Conservation (phyloP, 2,888 invertebrate species). For the Frankliniella fusca region DNA sequence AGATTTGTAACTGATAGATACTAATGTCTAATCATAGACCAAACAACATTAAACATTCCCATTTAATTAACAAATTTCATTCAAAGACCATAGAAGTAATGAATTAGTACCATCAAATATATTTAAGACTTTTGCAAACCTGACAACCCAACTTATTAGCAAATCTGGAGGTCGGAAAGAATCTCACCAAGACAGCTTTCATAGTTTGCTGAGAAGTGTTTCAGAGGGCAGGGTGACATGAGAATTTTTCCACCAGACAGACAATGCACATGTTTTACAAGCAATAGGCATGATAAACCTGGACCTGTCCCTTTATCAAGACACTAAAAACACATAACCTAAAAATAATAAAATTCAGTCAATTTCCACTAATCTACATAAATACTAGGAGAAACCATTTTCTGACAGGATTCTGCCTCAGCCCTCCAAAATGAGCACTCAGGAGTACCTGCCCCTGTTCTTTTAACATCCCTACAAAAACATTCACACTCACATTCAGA, state of each 20-base stretch:
- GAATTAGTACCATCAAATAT: not conserved
- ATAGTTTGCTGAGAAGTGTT: too few relatives aligned
- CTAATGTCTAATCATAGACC: slow-evolving; percentile 9
- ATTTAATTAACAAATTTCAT: not conserved
- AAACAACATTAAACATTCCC: not conserved
- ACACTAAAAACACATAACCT: not conserved
- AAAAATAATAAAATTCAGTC: not conserved
- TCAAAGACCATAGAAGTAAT: not conserved
- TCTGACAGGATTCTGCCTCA: not conserved
- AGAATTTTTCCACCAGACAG: too few relatives aligned
- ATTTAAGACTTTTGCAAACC: not conserved
- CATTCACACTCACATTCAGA: not conserved
- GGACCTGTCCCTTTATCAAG: not conserved
- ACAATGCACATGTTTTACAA: not conserved
- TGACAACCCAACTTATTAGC: not conserved
- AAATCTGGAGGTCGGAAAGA: not conserved
- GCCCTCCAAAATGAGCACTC: not conserved
- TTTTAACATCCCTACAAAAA: not conserved
- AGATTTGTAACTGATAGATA: not conserved
- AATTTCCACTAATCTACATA: slow-evolving; percentile 9
- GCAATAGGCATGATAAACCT: not conserved
- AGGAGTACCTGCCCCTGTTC: slow-evolving; percentile 20
- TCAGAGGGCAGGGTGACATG: too few relatives aligned
- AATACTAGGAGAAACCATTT: not conserved
- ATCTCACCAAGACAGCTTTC: too few relatives aligned